Percentiles rank a stretch among this genome's conserved stretches.
Conservation (phyloP, 2,888 invertebrate species). For the Lithophane socia region DNA sequence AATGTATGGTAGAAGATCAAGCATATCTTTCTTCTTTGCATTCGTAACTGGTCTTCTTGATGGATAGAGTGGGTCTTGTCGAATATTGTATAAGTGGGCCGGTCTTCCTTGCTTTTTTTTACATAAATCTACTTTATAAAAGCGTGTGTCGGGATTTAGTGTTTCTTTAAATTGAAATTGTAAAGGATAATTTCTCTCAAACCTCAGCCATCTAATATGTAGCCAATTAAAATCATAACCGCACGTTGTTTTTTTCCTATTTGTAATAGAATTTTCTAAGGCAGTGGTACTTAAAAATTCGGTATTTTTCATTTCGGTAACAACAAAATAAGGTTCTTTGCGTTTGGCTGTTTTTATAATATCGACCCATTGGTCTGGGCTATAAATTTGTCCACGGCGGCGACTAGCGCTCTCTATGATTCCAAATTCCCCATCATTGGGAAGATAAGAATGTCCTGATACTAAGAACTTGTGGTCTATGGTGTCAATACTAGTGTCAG, state of each 20-base stretch:
- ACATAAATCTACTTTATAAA: slow-evolving; percentile 42
- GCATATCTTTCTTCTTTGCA: too few species aligned
- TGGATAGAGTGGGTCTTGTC: too few species aligned
- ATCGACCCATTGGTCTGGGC: slow-evolving; percentile 38
- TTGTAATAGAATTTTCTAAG: slow-evolving; percentile 2
- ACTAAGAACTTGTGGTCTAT: slow-evolving; percentile 56
- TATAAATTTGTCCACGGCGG: slow-evolving; percentile 33
- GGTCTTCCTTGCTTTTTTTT: too few species aligned
- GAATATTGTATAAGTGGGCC: too few species aligned
- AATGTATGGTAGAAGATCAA: too few species aligned
- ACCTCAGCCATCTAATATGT: slow-evolving; percentile 55
- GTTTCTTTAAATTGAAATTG: slow-evolving; percentile 49
- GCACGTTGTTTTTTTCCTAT: slow-evolving; percentile 37
- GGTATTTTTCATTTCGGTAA: slow-evolving; percentile 46
- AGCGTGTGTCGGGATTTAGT: slow-evolving; percentile 44
- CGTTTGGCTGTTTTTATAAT: slow-evolving; percentile 45
- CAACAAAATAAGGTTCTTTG: slow-evolving; percentile 44
- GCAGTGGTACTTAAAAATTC: slow-evolving; percentile 5
- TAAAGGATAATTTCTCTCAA: slow-evolving; percentile 42
- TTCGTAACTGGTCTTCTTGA: too few species aligned
- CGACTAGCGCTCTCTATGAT: slow-evolving; percentile 27
- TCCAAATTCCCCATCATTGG: slow-evolving; percentile 45
- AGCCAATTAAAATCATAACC: slow-evolving; percentile 49
- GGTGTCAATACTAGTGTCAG: slow-evolving; percentile 52
- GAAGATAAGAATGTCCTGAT: slow-evolving; percentile 54